A percentile compares a stretch with the other conserved stretches of the same genome.
phyloP scores from a whole-genome alignment of 2,888 invertebrate genomes.

The Heliconius aoede region DNA sequence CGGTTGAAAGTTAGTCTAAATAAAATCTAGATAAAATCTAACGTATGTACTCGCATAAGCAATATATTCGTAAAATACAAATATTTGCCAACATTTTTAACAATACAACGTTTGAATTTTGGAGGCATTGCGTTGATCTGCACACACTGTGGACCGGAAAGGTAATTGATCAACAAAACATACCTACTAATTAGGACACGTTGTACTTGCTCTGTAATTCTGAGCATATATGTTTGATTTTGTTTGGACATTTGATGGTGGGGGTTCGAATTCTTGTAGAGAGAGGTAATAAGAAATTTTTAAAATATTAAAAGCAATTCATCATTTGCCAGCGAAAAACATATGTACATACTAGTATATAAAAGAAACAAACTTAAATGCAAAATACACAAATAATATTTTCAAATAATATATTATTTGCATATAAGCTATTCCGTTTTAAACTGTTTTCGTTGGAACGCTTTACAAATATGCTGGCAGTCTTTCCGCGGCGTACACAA shows the following conservation, averaged over 20 bases:
- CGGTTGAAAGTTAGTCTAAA: too few relatives aligned
- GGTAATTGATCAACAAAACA: conserved; percentile 40
- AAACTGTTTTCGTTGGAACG: conserved; percentile 18
- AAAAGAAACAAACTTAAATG: background rate
- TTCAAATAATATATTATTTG: background rate
- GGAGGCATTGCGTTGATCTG: background rate
- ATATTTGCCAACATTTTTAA: background rate
- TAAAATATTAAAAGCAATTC: background rate
- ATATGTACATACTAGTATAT: background rate
- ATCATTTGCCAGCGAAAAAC: background rate
- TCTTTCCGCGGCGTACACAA: conserved; percentile 35
- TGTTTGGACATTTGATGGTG: background rate
- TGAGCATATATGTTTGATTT: background rate
- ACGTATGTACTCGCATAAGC: too few relatives aligned
- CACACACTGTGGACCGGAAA: conserved; percentile 32
- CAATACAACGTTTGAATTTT: conserved; percentile 3
- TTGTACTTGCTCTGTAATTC: background rate
- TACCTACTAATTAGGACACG: conserved; percentile 38
- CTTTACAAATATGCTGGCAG: conserved; percentile 22
- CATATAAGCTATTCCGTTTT: background rate
- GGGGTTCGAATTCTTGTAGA: background rate
- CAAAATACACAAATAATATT: conserved; percentile 13
- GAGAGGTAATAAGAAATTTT: background rate
- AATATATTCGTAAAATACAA: background rate
- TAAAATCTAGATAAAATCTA: too few relatives aligned